phyloP scores from a whole-genome alignment of 2,888 invertebrate genomes.

The Lycia hirtaria region DNA sequence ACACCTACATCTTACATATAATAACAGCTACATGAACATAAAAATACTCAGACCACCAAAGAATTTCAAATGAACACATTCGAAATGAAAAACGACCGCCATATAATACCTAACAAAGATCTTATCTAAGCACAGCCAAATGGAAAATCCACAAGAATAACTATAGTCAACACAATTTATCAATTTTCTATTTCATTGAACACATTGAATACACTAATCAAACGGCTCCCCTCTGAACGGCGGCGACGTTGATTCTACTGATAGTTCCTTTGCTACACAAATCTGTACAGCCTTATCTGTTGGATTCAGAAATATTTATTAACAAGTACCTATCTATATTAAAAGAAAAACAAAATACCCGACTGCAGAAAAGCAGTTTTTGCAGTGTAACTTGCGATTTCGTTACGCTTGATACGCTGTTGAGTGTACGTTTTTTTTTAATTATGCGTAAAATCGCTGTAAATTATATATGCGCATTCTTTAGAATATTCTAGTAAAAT shows the following conservation, averaged over 20 bases:
- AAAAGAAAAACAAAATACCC: no score
- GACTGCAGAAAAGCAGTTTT: no score
- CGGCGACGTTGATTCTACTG: slow-evolving; percentile 24
- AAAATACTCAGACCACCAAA: slow-evolving; percentile 17
- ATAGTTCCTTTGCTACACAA: slow-evolving; percentile 26
- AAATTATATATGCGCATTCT: no score
- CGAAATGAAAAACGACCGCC: slow-evolving; percentile 37
- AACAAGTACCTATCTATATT: no score
- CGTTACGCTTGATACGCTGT: no score
- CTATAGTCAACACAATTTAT: slow-evolving; percentile 46
- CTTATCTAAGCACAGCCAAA: slow-evolving; percentile 40
- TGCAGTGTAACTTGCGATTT: no score
- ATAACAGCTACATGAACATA: background rate
- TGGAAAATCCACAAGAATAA: slow-evolving; percentile 43
- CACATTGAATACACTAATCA: slow-evolving; percentile 47
- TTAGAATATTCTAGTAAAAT: no score
- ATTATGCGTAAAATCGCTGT: no score
- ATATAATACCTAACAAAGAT: slow-evolving; percentile 36
- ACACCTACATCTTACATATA: no score
- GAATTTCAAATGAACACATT: slow-evolving; percentile 27
- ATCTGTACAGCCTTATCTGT: slow-evolving; percentile 12
- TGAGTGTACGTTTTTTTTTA: no score
- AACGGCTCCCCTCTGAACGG: slow-evolving; percentile 24
- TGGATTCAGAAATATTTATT: background rate
- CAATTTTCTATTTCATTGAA: slow-evolving; percentile 50